Conservation (phyloP, 1,140 invertebrate genomes). For the Zaprionus ornatus region DNA sequence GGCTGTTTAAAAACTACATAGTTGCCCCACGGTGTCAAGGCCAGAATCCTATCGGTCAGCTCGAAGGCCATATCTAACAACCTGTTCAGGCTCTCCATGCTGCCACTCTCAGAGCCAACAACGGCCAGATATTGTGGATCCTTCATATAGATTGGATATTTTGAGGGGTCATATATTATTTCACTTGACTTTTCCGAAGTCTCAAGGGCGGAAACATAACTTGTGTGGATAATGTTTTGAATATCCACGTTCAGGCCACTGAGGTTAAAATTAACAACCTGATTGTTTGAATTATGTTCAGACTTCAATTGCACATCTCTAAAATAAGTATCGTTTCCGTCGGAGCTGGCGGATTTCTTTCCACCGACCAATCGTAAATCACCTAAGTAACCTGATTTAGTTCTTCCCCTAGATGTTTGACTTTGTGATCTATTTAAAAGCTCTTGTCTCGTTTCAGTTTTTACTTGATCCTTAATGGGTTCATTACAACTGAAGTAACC, state of each 20-base stretch:
- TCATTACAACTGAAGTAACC: too few species aligned
- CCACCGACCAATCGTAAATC: not conserved
- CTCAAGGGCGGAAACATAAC: conserved; percentile 1
- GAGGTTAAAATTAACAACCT: too few species aligned
- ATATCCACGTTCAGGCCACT: too few species aligned
- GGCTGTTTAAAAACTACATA: conserved; percentile 65
- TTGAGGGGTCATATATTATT: not conserved
- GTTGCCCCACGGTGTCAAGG: conserved; percentile 80
- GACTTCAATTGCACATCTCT: too few species aligned
- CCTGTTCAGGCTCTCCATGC: conserved; percentile 52
- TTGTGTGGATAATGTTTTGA: not conserved
- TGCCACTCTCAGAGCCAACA: conserved; percentile 68
- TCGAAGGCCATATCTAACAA: conserved; percentile 58
- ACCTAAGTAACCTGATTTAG: not conserved
- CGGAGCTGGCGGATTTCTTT: not conserved
- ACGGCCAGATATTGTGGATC: conserved; percentile 61
- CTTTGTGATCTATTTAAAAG: not conserved
- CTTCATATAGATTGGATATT: conserved; percentile 60
- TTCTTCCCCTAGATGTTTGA: not conserved
- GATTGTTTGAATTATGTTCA: not conserved
- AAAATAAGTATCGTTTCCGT: too few species aligned
- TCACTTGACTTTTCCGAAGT: not conserved
- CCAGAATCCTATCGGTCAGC: conserved; percentile 63
- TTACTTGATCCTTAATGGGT: not conserved
- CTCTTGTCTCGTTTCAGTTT: not conserved